Evolutionary conservation across 2,888 invertebrate species (phyloP), one percentile per base, ranked within the genome.

Genomic region (Drosophila atripex): DNA sequence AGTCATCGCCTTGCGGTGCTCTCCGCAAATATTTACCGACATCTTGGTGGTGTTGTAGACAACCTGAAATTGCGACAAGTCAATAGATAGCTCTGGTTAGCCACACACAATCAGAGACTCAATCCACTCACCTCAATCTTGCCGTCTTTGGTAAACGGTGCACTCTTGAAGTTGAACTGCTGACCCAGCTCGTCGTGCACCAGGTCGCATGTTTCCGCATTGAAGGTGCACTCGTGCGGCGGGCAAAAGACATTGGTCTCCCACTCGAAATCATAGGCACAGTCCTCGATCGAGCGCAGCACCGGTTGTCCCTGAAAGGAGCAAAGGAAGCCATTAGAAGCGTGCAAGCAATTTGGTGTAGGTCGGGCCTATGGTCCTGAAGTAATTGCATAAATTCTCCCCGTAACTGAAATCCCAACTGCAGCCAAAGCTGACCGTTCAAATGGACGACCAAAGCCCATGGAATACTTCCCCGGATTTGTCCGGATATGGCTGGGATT

Each of bases 201-300:
- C 78, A 91, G 88, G 77, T 90, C 89, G 65, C 91, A 91, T 16
- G 82, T 89, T 47, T 86, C 77, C 61, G 68, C 80, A 65, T 80
- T 80, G 69, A 91, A 90, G 64, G 72, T 79, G 76, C 90, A 90
- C 76, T 86, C 85, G 68, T 91, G 90, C 52, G 88, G 82, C 52
- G 90, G 90, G 71, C 92, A 92, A 77, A 92, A 89, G 58, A 91
- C 88, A 71, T 89, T 91, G 39, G 91, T 92, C n/a, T 88, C 82
- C 91, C 92, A 92, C 18, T 80, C 77, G 77, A 92, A 92, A 69
- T 78, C 78, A 76, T 90, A 92, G 73, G 90, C 80, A 74, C 92
- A 92, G 61, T 91, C 89, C 45, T 78, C 80, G 69, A 91, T 89
- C 54, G 86, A 80, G 75, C 86, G 86, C 73, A 92, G 77, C 66